Conservation (phyloP, 1,140 invertebrate genomes). For the Trichomalopsis sarcophagae region DNA sequence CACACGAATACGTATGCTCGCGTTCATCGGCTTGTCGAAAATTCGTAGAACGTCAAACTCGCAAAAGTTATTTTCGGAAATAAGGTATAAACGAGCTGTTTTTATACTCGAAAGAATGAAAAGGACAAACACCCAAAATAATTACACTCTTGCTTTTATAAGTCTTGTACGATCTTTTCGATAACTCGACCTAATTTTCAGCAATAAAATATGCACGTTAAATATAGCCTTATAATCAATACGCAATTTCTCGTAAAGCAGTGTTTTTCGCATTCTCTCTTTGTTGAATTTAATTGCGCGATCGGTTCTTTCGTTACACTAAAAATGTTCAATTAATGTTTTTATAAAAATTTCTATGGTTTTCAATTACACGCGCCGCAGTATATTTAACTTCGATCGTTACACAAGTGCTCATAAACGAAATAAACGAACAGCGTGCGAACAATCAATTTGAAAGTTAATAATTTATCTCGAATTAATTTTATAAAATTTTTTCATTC, state of each 20-base stretch:
- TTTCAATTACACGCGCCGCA: neutral
- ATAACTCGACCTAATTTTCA: neutral
- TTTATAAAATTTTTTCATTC: neutral
- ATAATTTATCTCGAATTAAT: neutral
- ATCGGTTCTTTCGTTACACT: neutral
- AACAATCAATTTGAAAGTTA: neutral
- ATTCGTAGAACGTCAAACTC: neutral
- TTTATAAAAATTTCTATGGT: neutral
- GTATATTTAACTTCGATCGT: neutral
- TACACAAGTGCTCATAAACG: neutral
- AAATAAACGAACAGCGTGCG: neutral
- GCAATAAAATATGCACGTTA: neutral
- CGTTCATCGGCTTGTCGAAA: constrained; percentile 4
- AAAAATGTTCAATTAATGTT: neutral
- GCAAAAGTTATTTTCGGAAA: neutral
- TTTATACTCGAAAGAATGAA: too few relatives aligned
- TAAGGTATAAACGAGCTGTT: too few relatives aligned
- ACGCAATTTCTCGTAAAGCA: neutral
- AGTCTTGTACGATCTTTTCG: neutral
- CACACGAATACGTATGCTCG: constrained; percentile 56
- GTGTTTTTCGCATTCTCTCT: neutral
- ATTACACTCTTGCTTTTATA: neutral
- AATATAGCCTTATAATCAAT: neutral
- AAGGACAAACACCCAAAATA: neutral
- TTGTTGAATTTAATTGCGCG: neutral